Evolutionary conservation across 2,113 vertebrate species (phyloP).

Genomic region (Dicaeum eximium): DNA sequence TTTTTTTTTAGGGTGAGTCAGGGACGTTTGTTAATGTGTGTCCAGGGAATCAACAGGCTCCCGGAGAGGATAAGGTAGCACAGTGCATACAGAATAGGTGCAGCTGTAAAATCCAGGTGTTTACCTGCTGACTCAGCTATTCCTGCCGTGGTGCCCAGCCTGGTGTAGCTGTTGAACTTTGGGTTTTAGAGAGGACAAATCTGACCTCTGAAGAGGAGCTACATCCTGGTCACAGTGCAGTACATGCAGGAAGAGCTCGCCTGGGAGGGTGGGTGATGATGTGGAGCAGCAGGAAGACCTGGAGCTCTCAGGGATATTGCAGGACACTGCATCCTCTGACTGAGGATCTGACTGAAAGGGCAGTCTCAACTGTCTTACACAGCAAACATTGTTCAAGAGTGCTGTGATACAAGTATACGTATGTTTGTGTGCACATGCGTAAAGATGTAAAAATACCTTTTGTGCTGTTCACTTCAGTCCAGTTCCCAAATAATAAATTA

Average conservation of each 20-base stretch:
- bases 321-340: neutral
- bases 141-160: neutral
- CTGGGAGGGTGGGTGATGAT: neutral
- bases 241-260: neutral
- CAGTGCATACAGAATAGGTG: neutral
- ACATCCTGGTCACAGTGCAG: neutral
- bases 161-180: neutral
- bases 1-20: neutral
- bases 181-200: neutral
- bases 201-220: neutral
- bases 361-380: neutral
- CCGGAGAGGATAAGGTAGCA: neutral
- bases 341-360: neutral
- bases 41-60: neutral
- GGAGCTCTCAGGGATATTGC: neutral
- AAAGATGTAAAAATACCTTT: neutral
- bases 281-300: neutral
- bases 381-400: neutral
- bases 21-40: neutral
- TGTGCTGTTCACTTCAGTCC: neutral
- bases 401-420: neutral
- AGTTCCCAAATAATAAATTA: neutral
- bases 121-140: neutral
- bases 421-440: rapidly evolving
- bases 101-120: neutral